Evolutionary conservation across 2,797 vertebrate species (phyloP).

Genomic region (Danio kyathit): DNA sequence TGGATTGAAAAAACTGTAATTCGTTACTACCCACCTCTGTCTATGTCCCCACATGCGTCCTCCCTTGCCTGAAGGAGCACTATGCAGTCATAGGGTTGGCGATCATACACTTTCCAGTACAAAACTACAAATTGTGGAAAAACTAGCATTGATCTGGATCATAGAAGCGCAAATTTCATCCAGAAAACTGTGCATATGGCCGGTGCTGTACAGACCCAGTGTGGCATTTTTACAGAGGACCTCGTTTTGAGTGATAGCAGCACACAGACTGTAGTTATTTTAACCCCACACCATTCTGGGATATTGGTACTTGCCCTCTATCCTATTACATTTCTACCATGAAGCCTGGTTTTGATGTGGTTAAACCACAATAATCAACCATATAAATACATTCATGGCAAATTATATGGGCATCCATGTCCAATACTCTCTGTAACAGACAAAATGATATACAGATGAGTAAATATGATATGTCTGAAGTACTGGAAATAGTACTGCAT

Average conservation of each 20-base stretch:
- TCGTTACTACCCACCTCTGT: too few relatives aligned
- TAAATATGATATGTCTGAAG: too few relatives aligned
- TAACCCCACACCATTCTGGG: slow-evolving; percentile 4
- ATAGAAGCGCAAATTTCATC: too few relatives aligned
- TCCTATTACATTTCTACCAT: slow-evolving; percentile 23
- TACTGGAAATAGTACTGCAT: too few relatives aligned
- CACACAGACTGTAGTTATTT: slow-evolving; percentile 11
- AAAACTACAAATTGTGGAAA: too few relatives aligned
- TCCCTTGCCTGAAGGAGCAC: too few relatives aligned
- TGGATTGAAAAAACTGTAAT: too few relatives aligned
- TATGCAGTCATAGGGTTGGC: too few relatives aligned
- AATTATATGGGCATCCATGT: not conserved
- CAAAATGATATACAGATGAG: not conserved
- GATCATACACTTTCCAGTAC: too few relatives aligned
- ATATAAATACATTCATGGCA: slow-evolving; percentile 15
- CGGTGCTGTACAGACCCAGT: slow-evolving; percentile 23
- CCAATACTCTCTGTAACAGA: not conserved
- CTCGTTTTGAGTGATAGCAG: slow-evolving; percentile 25
- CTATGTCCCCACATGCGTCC: too few relatives aligned
- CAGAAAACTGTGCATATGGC: slow-evolving; percentile 26
- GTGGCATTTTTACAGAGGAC: slow-evolving; percentile 18
- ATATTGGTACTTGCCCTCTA: slow-evolving; percentile 40
- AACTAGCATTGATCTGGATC: too few relatives aligned
- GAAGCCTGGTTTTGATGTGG: not conserved
- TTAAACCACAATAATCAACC: not conserved